A percentile compares a stretch with the other conserved stretches of the same genome.
These are phyloP conservation scores for Acanthornis magna DNA, from an alignment of 2,797 vertebrate species.

Conservation along the genomic window DNA sequence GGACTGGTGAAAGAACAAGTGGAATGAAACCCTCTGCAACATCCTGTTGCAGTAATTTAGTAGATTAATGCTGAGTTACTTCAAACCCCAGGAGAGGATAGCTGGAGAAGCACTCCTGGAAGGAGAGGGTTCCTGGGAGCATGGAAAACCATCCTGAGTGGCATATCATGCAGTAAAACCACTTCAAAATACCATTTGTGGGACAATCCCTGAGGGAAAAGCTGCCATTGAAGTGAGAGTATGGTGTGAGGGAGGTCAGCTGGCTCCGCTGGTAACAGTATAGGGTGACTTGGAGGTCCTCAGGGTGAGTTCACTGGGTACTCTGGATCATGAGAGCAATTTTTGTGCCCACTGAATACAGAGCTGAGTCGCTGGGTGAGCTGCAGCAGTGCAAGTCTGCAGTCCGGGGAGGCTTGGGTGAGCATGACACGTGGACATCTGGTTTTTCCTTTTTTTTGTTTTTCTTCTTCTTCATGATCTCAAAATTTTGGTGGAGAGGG, in stretches of 20 bases:
- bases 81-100: not conserved
- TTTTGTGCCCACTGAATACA: not conserved
- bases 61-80: not conserved
- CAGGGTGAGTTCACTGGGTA: too few species aligned
- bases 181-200: not conserved
- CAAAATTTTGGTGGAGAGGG: not conserved
- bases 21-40: not conserved
- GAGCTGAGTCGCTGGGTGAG: not conserved
- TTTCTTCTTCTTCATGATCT: not conserved
- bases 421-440: not conserved
- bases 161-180: not conserved
- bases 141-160: not conserved
- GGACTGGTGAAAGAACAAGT: not conserved
- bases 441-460: fast-evolving
- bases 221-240: not conserved
- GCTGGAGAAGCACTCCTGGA: not conserved
- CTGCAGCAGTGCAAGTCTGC: not conserved
- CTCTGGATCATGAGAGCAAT: not conserved
- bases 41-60: not conserved
- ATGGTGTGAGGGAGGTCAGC: not conserved
- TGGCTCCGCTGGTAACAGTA: not conserved
- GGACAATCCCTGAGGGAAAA: not conserved
- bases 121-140: not conserved
- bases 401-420: not conserved
- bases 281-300: fast-evolving